Conservation (phyloP, 2,797 vertebrate species). For the Manis pentadactyla region DNA sequence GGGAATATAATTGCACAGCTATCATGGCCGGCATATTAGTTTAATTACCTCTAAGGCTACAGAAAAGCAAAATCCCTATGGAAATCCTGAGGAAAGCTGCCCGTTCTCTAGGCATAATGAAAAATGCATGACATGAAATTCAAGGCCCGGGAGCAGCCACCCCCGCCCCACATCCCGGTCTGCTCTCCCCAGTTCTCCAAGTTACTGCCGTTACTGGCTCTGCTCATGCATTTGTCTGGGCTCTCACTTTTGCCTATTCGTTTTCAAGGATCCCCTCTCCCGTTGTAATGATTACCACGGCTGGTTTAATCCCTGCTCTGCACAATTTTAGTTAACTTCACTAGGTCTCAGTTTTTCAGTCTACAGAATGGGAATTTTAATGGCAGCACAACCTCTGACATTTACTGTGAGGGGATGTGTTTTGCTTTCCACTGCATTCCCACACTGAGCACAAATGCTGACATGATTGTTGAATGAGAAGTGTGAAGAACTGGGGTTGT, state of each 20-base stretch:
- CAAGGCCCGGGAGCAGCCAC: neutral
- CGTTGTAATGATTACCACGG: rapidly evolving
- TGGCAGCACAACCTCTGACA: no score
- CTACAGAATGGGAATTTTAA: neutral
- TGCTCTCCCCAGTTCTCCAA: rapidly evolving
- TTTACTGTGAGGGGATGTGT: no score
- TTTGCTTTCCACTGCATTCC: neutral
- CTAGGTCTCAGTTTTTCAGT: neutral
- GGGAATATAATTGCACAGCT: neutral
- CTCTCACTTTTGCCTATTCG: neutral
- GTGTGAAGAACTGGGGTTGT: neutral
- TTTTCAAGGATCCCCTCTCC: neutral
- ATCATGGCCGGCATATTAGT: neutral
- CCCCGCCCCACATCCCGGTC: rapidly evolving
- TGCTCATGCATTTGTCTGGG: rapidly evolving
- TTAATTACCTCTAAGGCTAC: slow-evolving; percentile 61
- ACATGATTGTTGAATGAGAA: neutral
- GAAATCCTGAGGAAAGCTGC: neutral
- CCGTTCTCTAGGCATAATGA: neutral
- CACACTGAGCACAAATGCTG: neutral
- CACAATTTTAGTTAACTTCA: neutral
- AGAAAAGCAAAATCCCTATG: slow-evolving; percentile 5
- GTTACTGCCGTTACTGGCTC: neutral
- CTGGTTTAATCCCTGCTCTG: rapidly evolving
- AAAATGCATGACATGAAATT: neutral